These are phyloP conservation scores for Lamellibrachia satsuma DNA, from an alignment of 2,888 invertebrate genomes.

Conservation along the genomic window DNA sequence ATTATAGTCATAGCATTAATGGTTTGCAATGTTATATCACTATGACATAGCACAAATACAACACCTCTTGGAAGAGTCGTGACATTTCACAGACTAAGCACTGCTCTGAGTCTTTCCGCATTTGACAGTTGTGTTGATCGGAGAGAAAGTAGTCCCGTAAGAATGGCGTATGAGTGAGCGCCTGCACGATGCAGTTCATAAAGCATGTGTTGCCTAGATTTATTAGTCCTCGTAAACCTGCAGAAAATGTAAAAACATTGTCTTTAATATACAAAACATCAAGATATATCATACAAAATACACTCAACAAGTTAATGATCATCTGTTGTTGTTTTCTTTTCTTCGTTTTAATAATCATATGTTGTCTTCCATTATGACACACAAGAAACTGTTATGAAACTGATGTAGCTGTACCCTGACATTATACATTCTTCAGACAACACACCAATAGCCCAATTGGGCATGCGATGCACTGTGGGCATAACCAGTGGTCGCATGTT, in stretches of 20 bases:
- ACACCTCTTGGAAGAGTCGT: constrained; percentile 89
- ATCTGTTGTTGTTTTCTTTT: too few species aligned
- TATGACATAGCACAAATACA: not conserved
- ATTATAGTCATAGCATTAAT: not conserved
- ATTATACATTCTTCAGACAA: too few species aligned
- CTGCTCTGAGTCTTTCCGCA: constrained; percentile 70
- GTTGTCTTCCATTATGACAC: too few species aligned
- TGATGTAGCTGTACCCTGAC: too few species aligned
- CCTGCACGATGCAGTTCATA: constrained; percentile 97
- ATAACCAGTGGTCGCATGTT: too few species aligned
- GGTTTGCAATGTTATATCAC: not conserved
- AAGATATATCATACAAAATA: too few species aligned
- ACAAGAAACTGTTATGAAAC: too few species aligned
- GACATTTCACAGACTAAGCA: constrained; percentile 96
- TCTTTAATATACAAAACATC: not conserved
- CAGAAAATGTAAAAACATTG: constrained; percentile 38
- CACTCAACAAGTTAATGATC: too few species aligned
- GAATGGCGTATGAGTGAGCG: constrained; percentile 92
- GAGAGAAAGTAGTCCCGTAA: constrained; percentile 90
- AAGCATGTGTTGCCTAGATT: constrained; percentile 98
- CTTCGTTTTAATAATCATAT: too few species aligned
- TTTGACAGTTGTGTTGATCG: constrained; percentile 84
- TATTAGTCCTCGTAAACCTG: constrained; percentile 87
- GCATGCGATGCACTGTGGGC: too few species aligned
- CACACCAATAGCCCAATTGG: too few species aligned